phyloP scores from a whole-genome alignment of 2,888 invertebrate species.

The Caenorhabditis sp. region DNA sequence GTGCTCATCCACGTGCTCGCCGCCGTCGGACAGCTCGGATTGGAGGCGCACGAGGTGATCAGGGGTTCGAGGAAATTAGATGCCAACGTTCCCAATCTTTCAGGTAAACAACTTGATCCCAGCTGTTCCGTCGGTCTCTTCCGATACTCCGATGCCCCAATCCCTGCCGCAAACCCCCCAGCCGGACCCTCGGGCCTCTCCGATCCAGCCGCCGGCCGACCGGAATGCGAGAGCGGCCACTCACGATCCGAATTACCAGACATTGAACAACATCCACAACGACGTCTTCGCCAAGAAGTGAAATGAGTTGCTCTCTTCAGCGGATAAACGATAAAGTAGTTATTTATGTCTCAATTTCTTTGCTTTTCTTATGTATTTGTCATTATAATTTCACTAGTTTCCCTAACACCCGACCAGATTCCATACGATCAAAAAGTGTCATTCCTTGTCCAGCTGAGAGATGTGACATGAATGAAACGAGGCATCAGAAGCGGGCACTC shows the following conservation, averaged over 20 bases:
- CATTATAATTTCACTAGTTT: too few relatives aligned
- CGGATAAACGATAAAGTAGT: too few relatives aligned
- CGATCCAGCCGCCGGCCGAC: conserved; percentile 23
- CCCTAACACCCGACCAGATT: too few relatives aligned
- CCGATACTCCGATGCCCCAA: neutral
- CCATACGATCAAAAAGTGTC: too few relatives aligned
- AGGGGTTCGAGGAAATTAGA: neutral
- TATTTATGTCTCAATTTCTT: too few relatives aligned
- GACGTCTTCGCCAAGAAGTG: conserved; percentile 32
- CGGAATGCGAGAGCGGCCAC: conserved; percentile 16
- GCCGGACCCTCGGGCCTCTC: conserved; percentile 1
- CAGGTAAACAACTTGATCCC: too few relatives aligned
- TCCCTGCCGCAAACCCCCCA: neutral
- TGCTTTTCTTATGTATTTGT: too few relatives aligned
- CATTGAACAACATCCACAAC: conserved; percentile 33
- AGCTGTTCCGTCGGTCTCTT: too few relatives aligned
- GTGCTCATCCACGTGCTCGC: conserved; percentile 44
- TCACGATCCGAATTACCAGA: conserved; percentile 35
- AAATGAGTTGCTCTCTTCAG: neutral
- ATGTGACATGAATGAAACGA: too few relatives aligned
- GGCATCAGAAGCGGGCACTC: too few relatives aligned
- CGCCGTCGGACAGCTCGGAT: conserved; percentile 45
- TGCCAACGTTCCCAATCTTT: neutral
- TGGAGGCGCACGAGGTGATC: conserved; percentile 46
- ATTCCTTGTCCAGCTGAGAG: too few relatives aligned